Conservation (phyloP, 2,888 invertebrate genomes). For the Ennomos erosarius region DNA sequence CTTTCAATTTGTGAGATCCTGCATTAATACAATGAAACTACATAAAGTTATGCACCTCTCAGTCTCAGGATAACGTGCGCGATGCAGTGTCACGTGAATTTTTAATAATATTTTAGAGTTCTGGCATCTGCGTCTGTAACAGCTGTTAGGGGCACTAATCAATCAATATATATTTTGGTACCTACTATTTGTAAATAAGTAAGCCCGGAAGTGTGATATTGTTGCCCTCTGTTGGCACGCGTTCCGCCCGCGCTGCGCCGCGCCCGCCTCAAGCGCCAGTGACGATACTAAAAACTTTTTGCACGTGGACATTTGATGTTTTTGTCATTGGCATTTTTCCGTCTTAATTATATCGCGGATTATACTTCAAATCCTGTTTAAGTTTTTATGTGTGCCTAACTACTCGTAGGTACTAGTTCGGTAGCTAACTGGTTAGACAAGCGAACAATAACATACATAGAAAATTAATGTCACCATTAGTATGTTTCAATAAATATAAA, state of each 20-base stretch:
- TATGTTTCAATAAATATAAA: not conserved
- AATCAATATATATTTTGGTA: too few species aligned
- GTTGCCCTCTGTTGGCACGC: constrained; percentile 25
- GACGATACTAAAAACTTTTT: constrained; percentile 42
- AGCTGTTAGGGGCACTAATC: too few species aligned
- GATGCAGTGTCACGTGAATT: too few species aligned
- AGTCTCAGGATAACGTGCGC: too few species aligned
- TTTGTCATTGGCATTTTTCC: constrained; percentile 67
- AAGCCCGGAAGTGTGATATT: constrained; percentile 25
- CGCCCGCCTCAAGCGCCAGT: constrained; percentile 23
- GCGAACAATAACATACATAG: constrained; percentile 1
- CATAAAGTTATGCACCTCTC: too few species aligned
- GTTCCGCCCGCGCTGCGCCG: constrained; percentile 15
- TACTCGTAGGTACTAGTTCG: constrained; percentile 39
- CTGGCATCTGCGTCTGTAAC: too few species aligned
- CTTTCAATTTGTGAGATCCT: too few species aligned
- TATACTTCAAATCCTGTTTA: constrained; percentile 69
- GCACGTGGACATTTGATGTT: constrained; percentile 53
- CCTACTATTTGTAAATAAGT: constrained; percentile 2
- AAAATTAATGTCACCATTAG: constrained; percentile 1
- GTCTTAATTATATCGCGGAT: constrained; percentile 56
- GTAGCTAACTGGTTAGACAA: constrained; percentile 24
- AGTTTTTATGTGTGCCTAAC: constrained; percentile 47
- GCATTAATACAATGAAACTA: too few species aligned
- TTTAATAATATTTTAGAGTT: too few species aligned